Evolutionary conservation across 2,797 vertebrate species (phyloP).

Genomic region (Hippopotamyrus pictus): DNA sequence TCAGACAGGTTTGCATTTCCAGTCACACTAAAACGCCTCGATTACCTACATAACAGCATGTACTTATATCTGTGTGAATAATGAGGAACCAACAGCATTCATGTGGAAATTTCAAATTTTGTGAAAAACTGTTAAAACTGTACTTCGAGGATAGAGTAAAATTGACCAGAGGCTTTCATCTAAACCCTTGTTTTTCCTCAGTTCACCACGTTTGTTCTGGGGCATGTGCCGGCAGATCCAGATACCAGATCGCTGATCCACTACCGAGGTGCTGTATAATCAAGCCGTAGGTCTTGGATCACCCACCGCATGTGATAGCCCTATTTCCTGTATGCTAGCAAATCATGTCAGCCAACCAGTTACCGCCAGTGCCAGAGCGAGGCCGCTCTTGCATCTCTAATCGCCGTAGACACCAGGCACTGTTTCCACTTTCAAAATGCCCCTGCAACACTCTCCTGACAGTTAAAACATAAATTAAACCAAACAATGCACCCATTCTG

Average conservation of each 20-base stretch:
- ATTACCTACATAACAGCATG: not conserved
- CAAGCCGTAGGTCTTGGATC: not conserved
- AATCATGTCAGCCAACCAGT: not conserved
- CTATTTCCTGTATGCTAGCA: not conserved
- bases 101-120: not conserved
- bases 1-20: not conserved
- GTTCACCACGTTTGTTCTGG: not conserved
- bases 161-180: not conserved
- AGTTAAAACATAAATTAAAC: not conserved
- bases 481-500: not conserved
- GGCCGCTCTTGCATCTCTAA: not conserved
- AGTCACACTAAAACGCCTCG: not conserved
- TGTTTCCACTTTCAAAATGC: not conserved
- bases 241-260: not conserved
- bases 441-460: not conserved
- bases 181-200: not conserved
- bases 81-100: not conserved
- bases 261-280: not conserved
- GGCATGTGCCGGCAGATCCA: not conserved
- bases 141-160: not conserved
- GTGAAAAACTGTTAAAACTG: not conserved
- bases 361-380: not conserved
- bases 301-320: not conserved
- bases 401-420: not conserved
- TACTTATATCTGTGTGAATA: not conserved